Evolutionary conservation across 2,113 vertebrate genomes (phyloP), one percentile per base, ranked within the genome.

Genomic region (Grallaria varia): DNA sequence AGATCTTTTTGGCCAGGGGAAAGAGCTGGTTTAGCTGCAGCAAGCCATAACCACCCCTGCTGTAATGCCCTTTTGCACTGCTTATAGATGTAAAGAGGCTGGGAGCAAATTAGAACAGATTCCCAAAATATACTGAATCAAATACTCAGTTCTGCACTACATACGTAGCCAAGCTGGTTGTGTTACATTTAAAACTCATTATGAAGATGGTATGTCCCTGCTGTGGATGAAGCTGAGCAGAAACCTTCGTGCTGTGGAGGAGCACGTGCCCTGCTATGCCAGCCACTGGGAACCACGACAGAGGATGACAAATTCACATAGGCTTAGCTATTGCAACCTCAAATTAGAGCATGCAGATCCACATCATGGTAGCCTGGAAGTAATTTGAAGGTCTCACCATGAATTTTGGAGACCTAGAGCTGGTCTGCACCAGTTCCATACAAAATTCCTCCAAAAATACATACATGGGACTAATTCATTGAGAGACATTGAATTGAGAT

Each of bases 241-340:
- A 79, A 84, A 68, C 35, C 23, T 72, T n/a, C 68, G 35, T 19
- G 55, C 59, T 73, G 9, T 19, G 30, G 59, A 89, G 60, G 3
- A 81, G 25, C 69, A 80, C 0, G 0, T 74, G 68, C 49, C 50
- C 35, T 62, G 50, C 35, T 66, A 49, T 2, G 12, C 40, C 75
- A 87, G 58, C 63, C 12, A 3, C 20, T 27, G 37, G 58, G 45
- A 3, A 79, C n/a, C 21, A 75, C 0, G 2, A 39, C 23, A 66
- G 28, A 62, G 7, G 60, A 42, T 11, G 42, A 63, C 0, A 12
- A 73, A 78, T 27, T 74, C 59, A 50, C 0, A 1, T 1, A 24
- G 50, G 33, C 31, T 86, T 44, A 58, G 22, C 13, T 56, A 35
- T 6, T 8, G 5, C 9, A 4, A 16, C 58, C 52, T 52, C 69